Percentiles rank a stretch among this genome's conserved stretches.
Conservation (phyloP, 1,140 invertebrate genomes). For the fruit fly (Drosophila melanogaster) region DNA sequence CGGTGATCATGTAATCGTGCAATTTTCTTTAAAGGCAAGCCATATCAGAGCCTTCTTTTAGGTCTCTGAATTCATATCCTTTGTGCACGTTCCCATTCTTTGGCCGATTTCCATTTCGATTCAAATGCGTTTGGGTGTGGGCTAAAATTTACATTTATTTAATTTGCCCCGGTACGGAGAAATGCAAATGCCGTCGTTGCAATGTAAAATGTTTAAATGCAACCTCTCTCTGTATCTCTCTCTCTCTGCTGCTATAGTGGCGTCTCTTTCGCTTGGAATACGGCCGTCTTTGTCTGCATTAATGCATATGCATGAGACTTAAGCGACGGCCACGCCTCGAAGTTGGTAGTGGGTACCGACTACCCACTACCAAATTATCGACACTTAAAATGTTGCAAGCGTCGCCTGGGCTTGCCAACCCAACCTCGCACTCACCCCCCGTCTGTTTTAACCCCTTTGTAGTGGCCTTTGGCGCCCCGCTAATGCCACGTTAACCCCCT, state of each 20-base stretch:
- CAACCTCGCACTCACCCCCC: neutral
- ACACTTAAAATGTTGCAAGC: slow-evolving; percentile 81
- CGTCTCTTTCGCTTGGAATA: neutral
- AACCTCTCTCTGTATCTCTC: neutral
- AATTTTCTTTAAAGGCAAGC: too few species aligned
- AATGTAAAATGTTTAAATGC: slow-evolving; percentile 25
- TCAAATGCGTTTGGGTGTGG: slow-evolving; percentile 1
- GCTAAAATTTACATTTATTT: slow-evolving; percentile 39
- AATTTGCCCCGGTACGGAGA: slow-evolving; percentile 24
- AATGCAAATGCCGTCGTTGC: slow-evolving; percentile 40
- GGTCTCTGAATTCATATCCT: neutral
- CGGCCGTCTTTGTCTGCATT: slow-evolving; percentile 36
- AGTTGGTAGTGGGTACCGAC: neutral
- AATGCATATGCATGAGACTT: slow-evolving; percentile 74
- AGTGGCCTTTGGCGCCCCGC: neutral
- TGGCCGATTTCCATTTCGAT: slow-evolving; percentile 6
- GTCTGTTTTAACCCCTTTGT: too few species aligned
- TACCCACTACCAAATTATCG: slow-evolving; percentile 62
- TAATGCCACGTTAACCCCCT: neutral
- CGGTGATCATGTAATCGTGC: too few species aligned
- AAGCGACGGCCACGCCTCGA: slow-evolving; percentile 25
- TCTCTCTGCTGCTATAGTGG: neutral
- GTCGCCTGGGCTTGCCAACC: slow-evolving; percentile 44
- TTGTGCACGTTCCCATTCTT: neutral
- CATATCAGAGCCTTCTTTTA: neutral